Percentiles rank a stretch among this genome's conserved stretches.
Evolutionary conservation across 2,113 vertebrate genomes (phyloP).

Genomic region (Strigops habroptila): DNA sequence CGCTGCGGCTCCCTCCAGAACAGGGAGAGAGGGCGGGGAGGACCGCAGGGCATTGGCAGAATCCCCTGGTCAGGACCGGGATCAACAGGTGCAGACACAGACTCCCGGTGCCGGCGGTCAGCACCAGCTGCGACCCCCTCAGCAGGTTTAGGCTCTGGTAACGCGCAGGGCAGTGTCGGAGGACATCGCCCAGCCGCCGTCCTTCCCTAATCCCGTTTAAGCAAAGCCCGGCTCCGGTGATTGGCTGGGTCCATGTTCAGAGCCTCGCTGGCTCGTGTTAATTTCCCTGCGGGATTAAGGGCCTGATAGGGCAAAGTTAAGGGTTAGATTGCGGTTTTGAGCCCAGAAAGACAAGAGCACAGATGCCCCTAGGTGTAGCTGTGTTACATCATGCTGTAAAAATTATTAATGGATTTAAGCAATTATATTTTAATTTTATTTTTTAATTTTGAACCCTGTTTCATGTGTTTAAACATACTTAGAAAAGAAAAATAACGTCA

Average conservation of each 20-base stretch:
- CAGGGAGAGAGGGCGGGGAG: too few species aligned
- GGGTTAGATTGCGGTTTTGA: neutral
- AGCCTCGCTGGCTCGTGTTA: neutral
- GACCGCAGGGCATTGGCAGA: neutral
- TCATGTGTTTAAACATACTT: fast-evolving
- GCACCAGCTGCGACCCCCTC: neutral
- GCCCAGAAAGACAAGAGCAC: neutral
- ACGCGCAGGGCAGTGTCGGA: neutral
- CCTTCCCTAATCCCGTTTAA: neutral
- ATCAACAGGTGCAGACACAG: neutral
- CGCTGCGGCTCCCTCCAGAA: neutral
- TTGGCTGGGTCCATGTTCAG: neutral
- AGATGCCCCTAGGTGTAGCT: neutral
- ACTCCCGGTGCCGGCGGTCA: neutral
- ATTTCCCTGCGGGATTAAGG: neutral
- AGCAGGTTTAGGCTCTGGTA: neutral
- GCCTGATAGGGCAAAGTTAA: neutral
- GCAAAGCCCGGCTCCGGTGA: neutral
- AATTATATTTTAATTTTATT: neutral
- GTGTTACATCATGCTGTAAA: neutral
- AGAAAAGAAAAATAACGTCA: fast-evolving
- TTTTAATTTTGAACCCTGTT: neutral
- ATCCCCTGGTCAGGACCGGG: neutral
- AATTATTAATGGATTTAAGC: neutral
- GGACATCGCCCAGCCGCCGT: neutral